These are phyloP conservation scores for Macroramphosus scolopax DNA, from an alignment of 2,797 vertebrate species.

Conservation along the genomic window DNA sequence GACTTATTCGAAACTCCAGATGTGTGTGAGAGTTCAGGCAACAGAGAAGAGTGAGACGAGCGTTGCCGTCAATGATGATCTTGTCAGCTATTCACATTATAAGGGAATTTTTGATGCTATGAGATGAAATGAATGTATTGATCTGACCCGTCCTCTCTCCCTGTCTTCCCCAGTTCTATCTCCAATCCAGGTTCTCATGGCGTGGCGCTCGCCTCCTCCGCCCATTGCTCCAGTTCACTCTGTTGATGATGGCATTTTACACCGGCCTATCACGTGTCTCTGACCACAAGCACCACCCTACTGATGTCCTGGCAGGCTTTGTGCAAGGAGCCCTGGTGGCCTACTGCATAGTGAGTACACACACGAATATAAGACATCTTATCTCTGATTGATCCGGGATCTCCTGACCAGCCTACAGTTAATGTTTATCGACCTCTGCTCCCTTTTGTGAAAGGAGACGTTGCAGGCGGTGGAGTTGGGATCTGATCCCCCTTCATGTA, in stretches of 20 bases:
- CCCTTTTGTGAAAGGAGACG: constrained; percentile 28
- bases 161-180: constrained; percentile 87
- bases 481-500: constrained; percentile 70
- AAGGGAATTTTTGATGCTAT: too few relatives aligned
- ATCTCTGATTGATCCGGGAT: too few relatives aligned
- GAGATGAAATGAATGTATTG: too few relatives aligned
- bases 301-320: constrained; percentile 94
- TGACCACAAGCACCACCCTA: constrained; percentile 97
- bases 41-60: neutral
- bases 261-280: constrained; percentile 95
- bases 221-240: constrained; percentile 95
- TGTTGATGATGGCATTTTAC: constrained; percentile 99
- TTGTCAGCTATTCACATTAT: too few relatives aligned
- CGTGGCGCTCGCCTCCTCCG: constrained; percentile 95
- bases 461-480: constrained; percentile 45
- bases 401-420: too few relatives aligned
- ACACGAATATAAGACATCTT: neutral
- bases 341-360: constrained; percentile 93
- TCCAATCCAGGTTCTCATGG: constrained; percentile 98
- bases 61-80: too few relatives aligned
- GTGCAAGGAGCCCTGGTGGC: constrained; percentile 96
- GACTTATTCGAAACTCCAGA: constrained; percentile 1
- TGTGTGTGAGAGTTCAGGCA: constrained; percentile 22
- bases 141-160: too few relatives aligned
- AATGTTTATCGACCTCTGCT: constrained; percentile 1